Percentiles rank a stretch among this genome's conserved stretches.
phyloP scores from a whole-genome alignment of 2,113 vertebrate species.

The Cyanoderma ruficeps region DNA sequence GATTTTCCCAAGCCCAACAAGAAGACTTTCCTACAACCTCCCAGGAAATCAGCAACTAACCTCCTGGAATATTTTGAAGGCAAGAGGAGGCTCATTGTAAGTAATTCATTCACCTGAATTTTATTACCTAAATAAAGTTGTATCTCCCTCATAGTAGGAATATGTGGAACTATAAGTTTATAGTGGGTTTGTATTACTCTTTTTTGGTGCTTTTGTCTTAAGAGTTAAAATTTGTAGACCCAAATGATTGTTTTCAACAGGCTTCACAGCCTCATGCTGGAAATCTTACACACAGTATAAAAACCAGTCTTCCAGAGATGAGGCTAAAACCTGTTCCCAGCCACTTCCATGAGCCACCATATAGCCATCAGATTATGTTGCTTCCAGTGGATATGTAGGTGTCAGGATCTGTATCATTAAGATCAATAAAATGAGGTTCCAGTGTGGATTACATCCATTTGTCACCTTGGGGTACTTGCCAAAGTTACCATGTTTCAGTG shows the following conservation, averaged over 20 bases:
- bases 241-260: background rate
- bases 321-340: background rate
- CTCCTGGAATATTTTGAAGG: conserved; percentile 94
- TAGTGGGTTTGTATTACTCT: background rate
- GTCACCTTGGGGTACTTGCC: background rate
- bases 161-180: background rate
- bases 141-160: background rate
- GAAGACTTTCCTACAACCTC: conserved; percentile 69
- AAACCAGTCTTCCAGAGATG: background rate
- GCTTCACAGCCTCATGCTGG: background rate
- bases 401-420: background rate
- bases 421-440: background rate
- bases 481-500: background rate
- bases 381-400: background rate
- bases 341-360: background rate
- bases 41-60: conserved; percentile 76
- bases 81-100: conserved; percentile 91
- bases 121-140: background rate
- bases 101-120: conserved; percentile 50
- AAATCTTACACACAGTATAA: background rate
- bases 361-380: background rate
- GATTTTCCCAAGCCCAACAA: conserved; percentile 80
- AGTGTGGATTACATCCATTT: conserved; percentile 14
- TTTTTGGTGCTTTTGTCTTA: background rate
- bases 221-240: background rate